Base-by-base conservation (phyloP, 2,113 vertebrate genomes). In the Dipodomys merriami region DNA sequence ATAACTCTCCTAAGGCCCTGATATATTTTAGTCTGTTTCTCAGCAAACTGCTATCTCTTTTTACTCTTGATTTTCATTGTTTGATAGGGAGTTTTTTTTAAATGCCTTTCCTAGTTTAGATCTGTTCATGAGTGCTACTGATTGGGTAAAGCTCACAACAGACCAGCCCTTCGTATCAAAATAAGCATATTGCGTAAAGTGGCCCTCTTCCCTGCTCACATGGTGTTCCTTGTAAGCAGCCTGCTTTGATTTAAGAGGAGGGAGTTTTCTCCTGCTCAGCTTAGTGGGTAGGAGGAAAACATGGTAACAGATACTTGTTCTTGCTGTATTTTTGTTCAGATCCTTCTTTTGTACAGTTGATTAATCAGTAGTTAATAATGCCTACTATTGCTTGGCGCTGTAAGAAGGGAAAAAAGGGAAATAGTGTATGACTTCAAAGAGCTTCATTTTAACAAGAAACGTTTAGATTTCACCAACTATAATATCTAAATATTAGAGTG, bases 1-100 rank as follows among this genome's bases (percentile, higher is more conserved):
- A 96, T 96, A 97, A 94, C 97, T 97, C 80, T 33, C 84, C 77
- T 81, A 46, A 71, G 64, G 84, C 93, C 78, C 65, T 88, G 90
- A 76, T 90, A 30, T 97, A 97, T 97, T 97, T 97, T 97, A 35
- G 96, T 97, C 95, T 96, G 90, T 86, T 95, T 90, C 94, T 83
- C 74, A 90, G 76, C 80, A 96, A 95, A 96, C 91, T 95, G 91
- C 85, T 94, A 74, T 96, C 96, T 93, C 92, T 95, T 93, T 95
- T 95, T 95, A 93, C 93, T 95, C 96, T 93, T 97, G 92, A 95
- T 96, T 95, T 81, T 94, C 83, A 95, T 96, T 96, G 95, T 97
- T 96, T 95, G 88, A 91, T 88, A 72, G 91, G 22, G 57, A 67
- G 7, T 64, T 85, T 94, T 39, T 94, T 60, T 44, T 71, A 19